Evolutionary conservation across 2,797 vertebrate genomes (phyloP).

Genomic region (Menidia menidia): DNA sequence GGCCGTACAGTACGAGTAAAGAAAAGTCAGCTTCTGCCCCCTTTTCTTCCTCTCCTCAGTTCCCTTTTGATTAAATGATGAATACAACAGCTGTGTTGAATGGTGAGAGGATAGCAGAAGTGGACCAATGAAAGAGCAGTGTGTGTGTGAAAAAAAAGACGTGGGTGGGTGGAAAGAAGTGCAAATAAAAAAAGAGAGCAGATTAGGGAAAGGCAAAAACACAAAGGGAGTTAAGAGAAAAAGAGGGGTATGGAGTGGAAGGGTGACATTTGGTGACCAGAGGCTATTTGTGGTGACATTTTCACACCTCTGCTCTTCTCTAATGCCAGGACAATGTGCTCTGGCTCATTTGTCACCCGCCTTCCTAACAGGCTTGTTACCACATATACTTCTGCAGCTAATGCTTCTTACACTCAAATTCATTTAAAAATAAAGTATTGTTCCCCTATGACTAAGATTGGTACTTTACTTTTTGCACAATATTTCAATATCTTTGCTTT

Average conservation of each 20-base stretch:
- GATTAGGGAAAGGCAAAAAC: constrained; percentile 41
- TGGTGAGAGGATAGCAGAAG: constrained; percentile 24
- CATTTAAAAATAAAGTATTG: constrained; percentile 24
- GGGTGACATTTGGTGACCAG: constrained; percentile 81
- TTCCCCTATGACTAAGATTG: neutral
- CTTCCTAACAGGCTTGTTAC: constrained; percentile 81
- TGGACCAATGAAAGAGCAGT: constrained; percentile 27
- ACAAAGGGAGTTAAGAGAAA: constrained; percentile 34
- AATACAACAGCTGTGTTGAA: constrained; percentile 38
- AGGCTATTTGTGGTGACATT: constrained; percentile 84
- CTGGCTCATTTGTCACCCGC: constrained; percentile 75
- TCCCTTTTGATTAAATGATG: constrained; percentile 48
- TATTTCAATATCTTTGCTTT: neutral
- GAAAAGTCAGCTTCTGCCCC: constrained; percentile 26
- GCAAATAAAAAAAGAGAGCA: constrained; percentile 9
- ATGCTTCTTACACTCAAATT: constrained; percentile 18
- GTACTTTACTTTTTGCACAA: neutral
- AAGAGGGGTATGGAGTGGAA: constrained; percentile 35
- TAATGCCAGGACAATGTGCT: constrained; percentile 78
- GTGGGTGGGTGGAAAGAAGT: constrained; percentile 15
- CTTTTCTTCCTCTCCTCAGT: constrained; percentile 16
- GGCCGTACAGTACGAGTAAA: constrained; percentile 4
- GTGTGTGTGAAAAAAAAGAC: constrained; percentile 19
- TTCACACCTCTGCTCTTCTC: constrained; percentile 79
- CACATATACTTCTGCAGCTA: constrained; percentile 35